These are phyloP conservation scores for Delia radicum DNA, from an alignment of 1,140 invertebrate genomes.

Conservation along the genomic window DNA sequence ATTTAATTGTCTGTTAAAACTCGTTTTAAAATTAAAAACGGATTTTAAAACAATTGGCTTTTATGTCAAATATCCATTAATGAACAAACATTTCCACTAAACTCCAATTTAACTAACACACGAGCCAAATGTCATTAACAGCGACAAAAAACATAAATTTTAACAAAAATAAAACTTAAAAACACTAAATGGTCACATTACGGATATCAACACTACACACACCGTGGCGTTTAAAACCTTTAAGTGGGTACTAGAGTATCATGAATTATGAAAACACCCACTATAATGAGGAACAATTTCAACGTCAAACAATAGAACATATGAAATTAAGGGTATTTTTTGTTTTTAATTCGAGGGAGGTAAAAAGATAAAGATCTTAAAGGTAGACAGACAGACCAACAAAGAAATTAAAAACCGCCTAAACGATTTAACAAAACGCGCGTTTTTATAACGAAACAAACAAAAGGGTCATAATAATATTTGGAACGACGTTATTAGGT, in stretches of 20 bases:
- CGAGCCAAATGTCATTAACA: background rate
- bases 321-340: background rate
- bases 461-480: background rate
- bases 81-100: background rate
- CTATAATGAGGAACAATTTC: background rate
- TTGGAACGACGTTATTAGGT: background rate
- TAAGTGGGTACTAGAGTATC: background rate
- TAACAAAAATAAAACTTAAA: background rate
- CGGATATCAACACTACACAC: background rate
- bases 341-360: background rate
- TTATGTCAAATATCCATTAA: background rate
- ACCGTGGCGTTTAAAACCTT: background rate
- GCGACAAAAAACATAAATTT: background rate
- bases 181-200: background rate
- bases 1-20: background rate
- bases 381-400: too few species aligned
- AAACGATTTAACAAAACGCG: background rate
- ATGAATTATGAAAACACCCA: background rate
- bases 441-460: background rate
- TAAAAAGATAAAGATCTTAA: background rate
- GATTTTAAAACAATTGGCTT: background rate
- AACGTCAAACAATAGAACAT: background rate
- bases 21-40: background rate
- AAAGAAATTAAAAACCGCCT: background rate
- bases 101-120: too few species aligned